phyloP scores from a whole-genome alignment of 1,140 invertebrate genomes.

The Drosophila rhopaloa region DNA sequence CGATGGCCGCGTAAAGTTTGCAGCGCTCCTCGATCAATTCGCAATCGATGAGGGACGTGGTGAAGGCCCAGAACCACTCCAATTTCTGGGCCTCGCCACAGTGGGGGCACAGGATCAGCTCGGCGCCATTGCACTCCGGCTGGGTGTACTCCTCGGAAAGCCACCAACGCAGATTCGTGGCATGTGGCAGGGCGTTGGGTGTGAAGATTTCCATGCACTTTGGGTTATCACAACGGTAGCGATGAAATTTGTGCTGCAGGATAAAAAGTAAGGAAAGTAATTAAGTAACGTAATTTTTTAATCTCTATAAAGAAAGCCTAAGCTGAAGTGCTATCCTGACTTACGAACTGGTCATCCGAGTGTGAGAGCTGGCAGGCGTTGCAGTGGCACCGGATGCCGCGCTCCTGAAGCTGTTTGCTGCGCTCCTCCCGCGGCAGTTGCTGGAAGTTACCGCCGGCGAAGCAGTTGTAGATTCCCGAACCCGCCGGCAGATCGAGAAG shows the following conservation, averaged over 20 bases:
- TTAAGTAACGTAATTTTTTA: background rate
- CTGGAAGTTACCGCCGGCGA: conserved; percentile 59
- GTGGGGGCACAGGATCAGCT: conserved; percentile 58
- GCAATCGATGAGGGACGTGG: conserved; percentile 57
- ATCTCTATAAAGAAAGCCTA: background rate
- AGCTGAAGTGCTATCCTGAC: conserved; percentile 2
- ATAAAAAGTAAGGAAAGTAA: no score
- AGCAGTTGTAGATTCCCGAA: conserved; percentile 60
- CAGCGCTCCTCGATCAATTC: conserved; percentile 70
- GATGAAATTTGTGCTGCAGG: conserved; percentile 69
- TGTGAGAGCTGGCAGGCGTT: conserved; percentile 55
- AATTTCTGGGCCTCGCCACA: conserved; percentile 64
- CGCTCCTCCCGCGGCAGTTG: conserved; percentile 51
- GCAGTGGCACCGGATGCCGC: conserved; percentile 63
- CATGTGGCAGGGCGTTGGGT: conserved; percentile 47
- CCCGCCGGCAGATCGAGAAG: conserved; percentile 56
- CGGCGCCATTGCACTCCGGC: conserved; percentile 61
- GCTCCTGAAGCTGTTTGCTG: conserved; percentile 34
- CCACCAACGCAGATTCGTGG: conserved; percentile 68
- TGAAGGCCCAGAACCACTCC: conserved; percentile 71
- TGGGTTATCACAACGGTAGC: conserved; percentile 77
- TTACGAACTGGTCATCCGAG: conserved; percentile 70
- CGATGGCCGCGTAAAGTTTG: conserved; percentile 69
- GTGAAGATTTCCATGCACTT: conserved; percentile 73
- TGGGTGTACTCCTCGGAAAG: conserved; percentile 61